Evolutionary conservation across 2,113 vertebrate species (phyloP).

Genomic region (Toxotes chatareus): DNA sequence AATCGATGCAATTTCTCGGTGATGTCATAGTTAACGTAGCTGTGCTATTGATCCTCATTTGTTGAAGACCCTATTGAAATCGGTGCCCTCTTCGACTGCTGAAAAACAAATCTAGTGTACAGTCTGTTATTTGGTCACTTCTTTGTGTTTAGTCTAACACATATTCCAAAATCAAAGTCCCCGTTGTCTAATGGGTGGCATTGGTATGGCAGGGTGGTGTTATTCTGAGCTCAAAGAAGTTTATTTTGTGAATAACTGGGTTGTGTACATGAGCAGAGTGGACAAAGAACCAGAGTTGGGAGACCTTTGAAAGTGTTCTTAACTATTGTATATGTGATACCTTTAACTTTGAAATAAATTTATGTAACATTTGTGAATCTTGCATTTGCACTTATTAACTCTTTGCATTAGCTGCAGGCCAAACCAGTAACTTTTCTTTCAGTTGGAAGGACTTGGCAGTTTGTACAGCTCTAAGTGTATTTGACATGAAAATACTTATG

Average conservation of each 20-base stretch:
- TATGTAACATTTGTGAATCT: slow-evolving; percentile 67
- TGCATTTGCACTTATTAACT: neutral
- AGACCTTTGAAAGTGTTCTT: slow-evolving; percentile 68
- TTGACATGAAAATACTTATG: neutral
- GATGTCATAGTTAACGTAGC: slow-evolving; percentile 53
- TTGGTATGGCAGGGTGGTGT: slow-evolving; percentile 14
- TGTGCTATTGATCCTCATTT: slow-evolving; percentile 52
- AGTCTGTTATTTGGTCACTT: slow-evolving; percentile 32
- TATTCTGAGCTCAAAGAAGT: slow-evolving; percentile 10
- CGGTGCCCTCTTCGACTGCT: slow-evolving; percentile 41
- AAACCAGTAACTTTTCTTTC: neutral
- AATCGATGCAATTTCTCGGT: slow-evolving; percentile 44
- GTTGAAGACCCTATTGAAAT: slow-evolving; percentile 37
- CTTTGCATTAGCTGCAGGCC: neutral
- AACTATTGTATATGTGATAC: slow-evolving; percentile 68
- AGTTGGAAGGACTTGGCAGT: neutral
- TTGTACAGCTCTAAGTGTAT: neutral
- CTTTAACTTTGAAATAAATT: slow-evolving; percentile 80
- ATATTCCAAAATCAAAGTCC: slow-evolving; percentile 18
- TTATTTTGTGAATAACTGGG: slow-evolving; percentile 43
- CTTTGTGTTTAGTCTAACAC: slow-evolving; percentile 9
- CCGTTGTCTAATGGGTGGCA: slow-evolving; percentile 30
- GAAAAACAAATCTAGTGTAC: slow-evolving; percentile 28
- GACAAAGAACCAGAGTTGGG: slow-evolving; percentile 28
- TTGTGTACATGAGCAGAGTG: slow-evolving; percentile 19